Base-by-base conservation (phyloP, 2,888 invertebrate species). In the Agriopis leucophaearia region DNA sequence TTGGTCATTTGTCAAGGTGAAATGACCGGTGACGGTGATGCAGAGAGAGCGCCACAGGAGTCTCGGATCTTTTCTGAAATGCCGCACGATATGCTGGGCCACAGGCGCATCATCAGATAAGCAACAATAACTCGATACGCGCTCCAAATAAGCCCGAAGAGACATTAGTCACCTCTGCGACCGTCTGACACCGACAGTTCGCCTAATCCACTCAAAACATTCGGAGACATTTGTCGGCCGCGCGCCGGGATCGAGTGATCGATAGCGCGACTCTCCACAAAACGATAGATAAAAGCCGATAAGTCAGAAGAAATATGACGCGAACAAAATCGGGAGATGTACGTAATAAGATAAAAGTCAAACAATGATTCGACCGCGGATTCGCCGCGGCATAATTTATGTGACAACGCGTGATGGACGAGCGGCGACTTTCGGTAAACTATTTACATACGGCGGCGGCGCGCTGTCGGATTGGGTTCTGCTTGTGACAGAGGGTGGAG, bases 351-450 rank as follows among this genome's bases (percentile, higher is more conserved):
- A 94, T 94, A 94, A 94, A 94, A 93, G 93, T 93, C 94, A 92
- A 92, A 93, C 93, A 94, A 92, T 94, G 94, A 93, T 93, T 93
- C 92, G 92, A 89, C 91, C 92, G 92, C 93, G 93, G 93, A 94
- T 93, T 93, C 92, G 92, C 93, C 93, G 93, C 92, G 91, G 94
- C 92, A 94, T 94, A 94, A 94, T 94, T 94, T 94, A 94, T 94
- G 94, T 92, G 94, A 94, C 94, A 93, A 91, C 92, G 90, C 89
- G 91, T 92, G 93, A 92, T 92, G 93, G 92, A 93, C 93, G 93
- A 92, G 91, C 93, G 94, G 92, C 90, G 92, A 92, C 93, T 94
- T 93, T 93, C 87, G 92, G 93, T 92, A 92, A 93, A 94, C 94
- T 94, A 94, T 94, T 94, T 94, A 94, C 94, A 94, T 94, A 93